phyloP scores from a whole-genome alignment of 2,888 invertebrate genomes.

The Drosophila formosana region DNA sequence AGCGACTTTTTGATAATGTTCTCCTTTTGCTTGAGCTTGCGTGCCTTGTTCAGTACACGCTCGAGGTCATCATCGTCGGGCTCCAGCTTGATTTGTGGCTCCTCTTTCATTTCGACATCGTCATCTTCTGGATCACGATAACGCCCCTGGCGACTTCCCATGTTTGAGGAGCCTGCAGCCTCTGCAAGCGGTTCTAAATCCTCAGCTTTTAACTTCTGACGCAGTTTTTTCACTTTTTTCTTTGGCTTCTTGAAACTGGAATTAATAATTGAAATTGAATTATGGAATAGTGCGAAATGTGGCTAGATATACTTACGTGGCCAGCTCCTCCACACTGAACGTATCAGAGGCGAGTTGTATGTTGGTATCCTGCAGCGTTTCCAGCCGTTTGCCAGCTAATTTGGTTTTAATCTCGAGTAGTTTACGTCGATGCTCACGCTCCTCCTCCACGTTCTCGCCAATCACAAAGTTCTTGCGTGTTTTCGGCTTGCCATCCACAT shows the following conservation, averaged over 20 bases:
- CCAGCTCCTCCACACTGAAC: conserved; percentile 93
- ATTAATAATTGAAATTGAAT: no score
- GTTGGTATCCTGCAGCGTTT: conserved; percentile 90
- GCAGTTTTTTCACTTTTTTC: conserved; percentile 90
- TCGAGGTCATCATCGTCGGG: conserved; percentile 90
- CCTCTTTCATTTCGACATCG: conserved; percentile 85
- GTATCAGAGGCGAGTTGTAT: conserved; percentile 94
- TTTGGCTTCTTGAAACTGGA: conserved; percentile 93
- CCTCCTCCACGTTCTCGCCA: conserved; percentile 88
- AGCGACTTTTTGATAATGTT: conserved; percentile 81
- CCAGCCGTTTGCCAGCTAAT: conserved; percentile 89
- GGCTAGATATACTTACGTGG: conserved; percentile 87
- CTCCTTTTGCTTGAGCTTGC: conserved; percentile 88
- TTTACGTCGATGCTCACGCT: conserved; percentile 86
- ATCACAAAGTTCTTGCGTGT: conserved; percentile 90
- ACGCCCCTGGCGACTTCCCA: conserved; percentile 81
- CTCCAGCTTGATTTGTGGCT: conserved; percentile 84
- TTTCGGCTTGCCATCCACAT: conserved; percentile 87
- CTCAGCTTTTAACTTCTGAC: conserved; percentile 90
- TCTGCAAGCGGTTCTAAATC: conserved; percentile 87
- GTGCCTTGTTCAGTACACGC: conserved; percentile 90
- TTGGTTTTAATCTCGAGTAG: conserved; percentile 87
- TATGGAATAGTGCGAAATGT: background rate
- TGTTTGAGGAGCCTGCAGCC: conserved; percentile 70
- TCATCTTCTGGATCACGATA: conserved; percentile 82